These are phyloP conservation scores for Picathartes gymnocephalus DNA, from an alignment of 2,113 vertebrate species.

Conservation along the genomic window DNA sequence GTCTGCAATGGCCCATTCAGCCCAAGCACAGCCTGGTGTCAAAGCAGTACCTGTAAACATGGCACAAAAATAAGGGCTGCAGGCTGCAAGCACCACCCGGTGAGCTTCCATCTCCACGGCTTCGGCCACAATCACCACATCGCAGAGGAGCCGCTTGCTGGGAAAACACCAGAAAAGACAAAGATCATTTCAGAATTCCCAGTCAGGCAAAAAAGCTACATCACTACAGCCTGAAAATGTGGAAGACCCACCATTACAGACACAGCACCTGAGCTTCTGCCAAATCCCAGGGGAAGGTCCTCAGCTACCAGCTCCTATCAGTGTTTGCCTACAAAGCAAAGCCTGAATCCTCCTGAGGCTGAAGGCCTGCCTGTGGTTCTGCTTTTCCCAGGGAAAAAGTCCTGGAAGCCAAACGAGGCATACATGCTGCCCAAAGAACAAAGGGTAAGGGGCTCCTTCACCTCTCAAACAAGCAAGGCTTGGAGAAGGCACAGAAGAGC, in stretches of 20 bases:
- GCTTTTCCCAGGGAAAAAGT: neutral
- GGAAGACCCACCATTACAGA: neutral
- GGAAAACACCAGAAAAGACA: slow-evolving; percentile 50
- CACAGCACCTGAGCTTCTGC: neutral
- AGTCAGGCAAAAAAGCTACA: neutral
- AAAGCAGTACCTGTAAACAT: slow-evolving; percentile 92
- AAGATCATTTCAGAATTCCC: neutral
- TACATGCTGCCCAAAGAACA: neutral
- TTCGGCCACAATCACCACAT: slow-evolving; percentile 92
- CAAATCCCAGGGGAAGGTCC: neutral
- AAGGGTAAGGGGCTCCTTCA: neutral
- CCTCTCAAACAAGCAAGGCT: neutral
- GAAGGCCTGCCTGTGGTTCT: neutral
- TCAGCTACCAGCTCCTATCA: neutral
- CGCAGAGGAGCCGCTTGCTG: slow-evolving; percentile 92
- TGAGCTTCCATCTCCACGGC: slow-evolving; percentile 89
- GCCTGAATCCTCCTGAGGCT: neutral
- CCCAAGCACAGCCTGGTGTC: neutral
- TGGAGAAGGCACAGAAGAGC: neutral
- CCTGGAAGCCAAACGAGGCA: neutral
- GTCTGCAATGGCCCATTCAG: fast-evolving
- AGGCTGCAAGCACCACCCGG: slow-evolving; percentile 89
- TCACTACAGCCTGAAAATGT: neutral
- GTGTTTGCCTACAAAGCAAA: neutral
- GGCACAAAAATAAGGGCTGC: slow-evolving; percentile 96